Conservation (phyloP, 2,113 vertebrate genomes). For the Anseranas semipalmata region DNA sequence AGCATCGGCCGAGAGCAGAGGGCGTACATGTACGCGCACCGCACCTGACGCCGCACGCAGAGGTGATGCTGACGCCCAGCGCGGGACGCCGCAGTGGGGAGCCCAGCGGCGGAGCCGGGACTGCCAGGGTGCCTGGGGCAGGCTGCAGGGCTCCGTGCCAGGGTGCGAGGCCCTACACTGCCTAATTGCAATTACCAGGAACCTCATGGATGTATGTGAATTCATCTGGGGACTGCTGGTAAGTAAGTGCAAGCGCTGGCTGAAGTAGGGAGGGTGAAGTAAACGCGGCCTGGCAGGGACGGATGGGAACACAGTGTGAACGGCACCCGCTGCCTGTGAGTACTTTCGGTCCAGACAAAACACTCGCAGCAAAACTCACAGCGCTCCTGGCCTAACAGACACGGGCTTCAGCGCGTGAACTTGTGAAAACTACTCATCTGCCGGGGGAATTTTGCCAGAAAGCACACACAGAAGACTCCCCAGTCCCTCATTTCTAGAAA, state of each 20-base stretch:
- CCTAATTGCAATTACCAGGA: not conserved
- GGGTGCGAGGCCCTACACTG: no score
- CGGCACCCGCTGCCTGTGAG: fast-evolving
- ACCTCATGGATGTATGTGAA: not conserved
- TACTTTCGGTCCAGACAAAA: fast-evolving
- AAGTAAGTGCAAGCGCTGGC: fast-evolving
- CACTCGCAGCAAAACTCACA: not conserved
- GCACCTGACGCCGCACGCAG: no score
- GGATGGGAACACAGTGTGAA: fast-evolving
- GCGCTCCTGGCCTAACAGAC: not conserved
- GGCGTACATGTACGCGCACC: no score
- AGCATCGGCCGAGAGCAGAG: not conserved
- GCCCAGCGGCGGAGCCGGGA: fast-evolving
- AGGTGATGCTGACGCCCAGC: not conserved
- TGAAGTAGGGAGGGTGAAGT: not conserved
- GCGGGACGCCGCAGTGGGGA: not conserved
- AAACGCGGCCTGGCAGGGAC: not conserved
- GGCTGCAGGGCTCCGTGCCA: no score
- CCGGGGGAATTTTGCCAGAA: not conserved
- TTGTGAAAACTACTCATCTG: not conserved
- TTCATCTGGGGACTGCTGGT: not conserved
- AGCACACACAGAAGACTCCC: not conserved
- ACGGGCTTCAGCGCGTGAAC: fast-evolving
- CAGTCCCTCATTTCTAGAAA: not conserved
- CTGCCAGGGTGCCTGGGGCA: not conserved